phyloP scores from a whole-genome alignment of 2,113 vertebrate species.

The Aramus guarauna region DNA sequence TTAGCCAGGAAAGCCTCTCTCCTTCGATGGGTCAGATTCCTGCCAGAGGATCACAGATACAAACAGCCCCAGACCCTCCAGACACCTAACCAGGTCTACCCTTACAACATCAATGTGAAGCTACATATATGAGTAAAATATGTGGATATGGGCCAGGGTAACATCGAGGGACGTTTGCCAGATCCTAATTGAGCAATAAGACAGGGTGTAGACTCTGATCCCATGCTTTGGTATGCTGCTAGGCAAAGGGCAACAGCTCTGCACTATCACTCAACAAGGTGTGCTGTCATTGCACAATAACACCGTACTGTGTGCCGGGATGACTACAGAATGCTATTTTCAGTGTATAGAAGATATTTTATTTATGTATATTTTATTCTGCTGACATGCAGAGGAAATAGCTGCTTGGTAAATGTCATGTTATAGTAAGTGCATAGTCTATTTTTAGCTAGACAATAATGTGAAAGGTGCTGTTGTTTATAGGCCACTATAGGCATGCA shows the following conservation, averaged over 20 bases:
- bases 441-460: conserved; percentile 32
- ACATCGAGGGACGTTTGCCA: background rate
- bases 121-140: conserved; percentile 50
- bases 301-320: background rate
- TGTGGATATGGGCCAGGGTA: conserved; percentile 36
- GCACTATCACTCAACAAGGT: conserved; percentile 50
- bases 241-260: conserved; percentile 50
- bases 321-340: conserved; percentile 32
- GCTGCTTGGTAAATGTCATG: background rate
- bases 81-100: background rate
- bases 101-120: conserved; percentile 16
- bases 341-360: background rate
- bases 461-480: background rate
- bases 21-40: background rate
- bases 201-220: conserved; percentile 57
- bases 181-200: conserved; percentile 58
- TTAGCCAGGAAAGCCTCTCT: background rate
- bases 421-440: background rate
- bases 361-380: conserved; percentile 49
- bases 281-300: conserved; percentile 53
- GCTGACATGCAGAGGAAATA: conserved; percentile 22
- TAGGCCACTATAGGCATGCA: background rate
- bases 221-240: conserved; percentile 56
- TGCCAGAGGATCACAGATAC: background rate
- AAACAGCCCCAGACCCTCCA: background rate